Conservation (phyloP, 2,113 vertebrate species). For the Pristiophorus japonicus region DNA sequence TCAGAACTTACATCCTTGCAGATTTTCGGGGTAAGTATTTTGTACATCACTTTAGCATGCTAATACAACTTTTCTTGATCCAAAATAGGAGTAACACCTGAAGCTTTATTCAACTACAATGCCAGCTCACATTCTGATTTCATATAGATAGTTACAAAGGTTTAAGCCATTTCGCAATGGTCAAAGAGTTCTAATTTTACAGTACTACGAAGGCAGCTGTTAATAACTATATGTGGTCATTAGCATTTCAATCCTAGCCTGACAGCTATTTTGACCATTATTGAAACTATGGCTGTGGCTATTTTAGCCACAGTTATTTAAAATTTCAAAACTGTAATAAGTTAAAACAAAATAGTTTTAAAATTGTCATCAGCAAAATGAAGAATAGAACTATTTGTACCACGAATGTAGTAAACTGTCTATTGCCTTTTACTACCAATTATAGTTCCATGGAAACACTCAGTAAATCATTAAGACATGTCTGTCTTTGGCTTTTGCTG, state of each 20-base stretch:
- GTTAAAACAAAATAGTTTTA: not conserved
- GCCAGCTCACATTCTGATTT: not conserved
- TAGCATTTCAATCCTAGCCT: not conserved
- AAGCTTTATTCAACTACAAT: not conserved
- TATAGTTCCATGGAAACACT: not conserved
- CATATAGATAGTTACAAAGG: not conserved
- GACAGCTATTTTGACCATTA: not conserved
- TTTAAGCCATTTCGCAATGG: too few relatives aligned
- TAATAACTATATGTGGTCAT: not conserved
- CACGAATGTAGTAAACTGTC: not conserved
- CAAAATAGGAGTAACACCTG: not conserved
- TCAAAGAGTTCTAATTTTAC: not conserved
- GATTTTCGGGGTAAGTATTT: not conserved
- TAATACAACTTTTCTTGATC: not conserved
- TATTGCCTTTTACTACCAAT: not conserved
- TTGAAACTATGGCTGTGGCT: not conserved
- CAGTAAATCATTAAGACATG: not conserved
- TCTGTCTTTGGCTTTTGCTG: slow-evolving; percentile 7
- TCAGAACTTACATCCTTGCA: not conserved
- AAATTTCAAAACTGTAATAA: not conserved
- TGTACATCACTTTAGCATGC: not conserved
- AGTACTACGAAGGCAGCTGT: not conserved
- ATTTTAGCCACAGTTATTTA: not conserved
- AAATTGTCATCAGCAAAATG: not conserved
- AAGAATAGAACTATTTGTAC: not conserved